These are phyloP conservation scores for Pogonus chalceus DNA, from an alignment of 1,140 invertebrate species.

Conservation along the genomic window DNA sequence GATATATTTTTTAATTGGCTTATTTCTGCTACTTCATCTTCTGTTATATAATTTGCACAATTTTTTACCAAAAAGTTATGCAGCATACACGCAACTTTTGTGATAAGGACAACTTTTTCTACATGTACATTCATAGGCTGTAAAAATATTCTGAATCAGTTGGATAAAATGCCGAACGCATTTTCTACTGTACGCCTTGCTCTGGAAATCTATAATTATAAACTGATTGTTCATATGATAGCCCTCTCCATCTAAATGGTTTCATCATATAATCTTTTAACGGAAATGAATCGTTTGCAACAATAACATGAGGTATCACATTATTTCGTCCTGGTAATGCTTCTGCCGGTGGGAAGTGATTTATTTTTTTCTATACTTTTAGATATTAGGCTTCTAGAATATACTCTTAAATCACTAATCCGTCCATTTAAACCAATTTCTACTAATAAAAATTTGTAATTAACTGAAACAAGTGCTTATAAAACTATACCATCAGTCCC, in stretches of 20 bases:
- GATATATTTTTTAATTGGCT: not conserved
- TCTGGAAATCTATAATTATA: constrained; percentile 38
- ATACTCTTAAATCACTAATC: constrained; percentile 27
- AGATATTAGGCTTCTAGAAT: constrained; percentile 17
- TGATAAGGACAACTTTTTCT: constrained; percentile 15
- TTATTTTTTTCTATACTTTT: not conserved
- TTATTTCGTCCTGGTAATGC: not conserved
- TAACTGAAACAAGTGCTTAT: constrained; percentile 27
- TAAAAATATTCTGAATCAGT: constrained; percentile 12
- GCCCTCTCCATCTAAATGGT: constrained; percentile 28
- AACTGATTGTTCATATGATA: constrained; percentile 29
- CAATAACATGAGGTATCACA: constrained; percentile 13
- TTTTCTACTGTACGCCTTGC: constrained; percentile 33
- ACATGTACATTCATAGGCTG: constrained; percentile 10
- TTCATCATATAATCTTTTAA: constrained; percentile 34
- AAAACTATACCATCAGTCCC: constrained; percentile 16
- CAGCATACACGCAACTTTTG: not conserved
- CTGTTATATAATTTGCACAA: not conserved
- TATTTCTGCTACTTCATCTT: not conserved
- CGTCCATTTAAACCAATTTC: constrained; percentile 28
- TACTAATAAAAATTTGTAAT: constrained; percentile 28
- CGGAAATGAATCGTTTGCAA: constrained; percentile 39
- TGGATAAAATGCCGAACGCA: constrained; percentile 34
- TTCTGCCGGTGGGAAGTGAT: constrained; percentile 7
- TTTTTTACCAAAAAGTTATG: not conserved